Conservation (phyloP, 1,140 invertebrate genomes). For the Scylla paramamosain region DNA sequence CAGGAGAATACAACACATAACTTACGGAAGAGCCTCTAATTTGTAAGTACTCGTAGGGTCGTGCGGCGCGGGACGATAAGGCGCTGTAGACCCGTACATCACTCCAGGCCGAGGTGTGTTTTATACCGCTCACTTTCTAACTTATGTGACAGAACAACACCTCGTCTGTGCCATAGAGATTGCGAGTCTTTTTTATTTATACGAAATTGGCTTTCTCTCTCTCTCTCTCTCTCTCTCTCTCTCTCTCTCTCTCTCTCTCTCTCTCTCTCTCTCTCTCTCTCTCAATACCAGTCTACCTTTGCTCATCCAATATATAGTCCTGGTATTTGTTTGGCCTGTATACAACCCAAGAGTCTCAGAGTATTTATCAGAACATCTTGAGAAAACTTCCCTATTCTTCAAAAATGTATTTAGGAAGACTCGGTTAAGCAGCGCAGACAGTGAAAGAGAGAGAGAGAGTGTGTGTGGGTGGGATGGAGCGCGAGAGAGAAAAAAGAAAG, state of each 20-base stretch:
- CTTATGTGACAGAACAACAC: no score
- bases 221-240: background rate
- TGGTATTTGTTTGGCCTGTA: background rate
- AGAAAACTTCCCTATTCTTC: background rate
- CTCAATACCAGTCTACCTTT: background rate
- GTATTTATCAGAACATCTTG: background rate
- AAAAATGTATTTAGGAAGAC: background rate
- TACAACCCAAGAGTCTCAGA: background rate
- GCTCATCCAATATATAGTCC: background rate
- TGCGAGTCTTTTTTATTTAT: no score
- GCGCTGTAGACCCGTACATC: background rate
- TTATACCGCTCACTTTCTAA: no score
- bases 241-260: slow-evolving; percentile 14
- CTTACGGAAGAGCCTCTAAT: no score
- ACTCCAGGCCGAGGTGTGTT: background rate
- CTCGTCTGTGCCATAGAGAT: no score
- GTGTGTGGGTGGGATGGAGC: no score
- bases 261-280: slow-evolving; percentile 2
- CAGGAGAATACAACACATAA: no score
- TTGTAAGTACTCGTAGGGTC: background rate
- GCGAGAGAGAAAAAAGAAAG: no score
- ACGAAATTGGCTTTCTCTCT: background rate
- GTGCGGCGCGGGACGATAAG: background rate
- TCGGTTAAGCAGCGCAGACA: background rate
- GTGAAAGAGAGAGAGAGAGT: no score